Evolutionary conservation across 2,888 invertebrate genomes (phyloP).

Genomic region (Cryptus armator): DNA sequence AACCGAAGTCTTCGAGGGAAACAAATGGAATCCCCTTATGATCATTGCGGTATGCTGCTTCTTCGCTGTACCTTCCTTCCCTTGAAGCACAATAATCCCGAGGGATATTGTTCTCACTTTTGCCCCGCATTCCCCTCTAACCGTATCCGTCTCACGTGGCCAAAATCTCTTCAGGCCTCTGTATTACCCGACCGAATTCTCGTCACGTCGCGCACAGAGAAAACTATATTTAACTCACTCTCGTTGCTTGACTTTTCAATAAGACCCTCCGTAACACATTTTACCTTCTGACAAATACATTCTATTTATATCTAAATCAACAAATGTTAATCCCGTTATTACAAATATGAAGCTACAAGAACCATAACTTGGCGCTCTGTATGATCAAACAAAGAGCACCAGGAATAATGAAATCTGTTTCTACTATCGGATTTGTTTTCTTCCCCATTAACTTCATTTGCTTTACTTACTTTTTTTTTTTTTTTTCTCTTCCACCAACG

Average conservation of each 20-base stretch:
- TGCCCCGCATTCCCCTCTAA: neutral
- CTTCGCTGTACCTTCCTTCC: slow-evolving; percentile 46
- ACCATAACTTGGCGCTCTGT: neutral
- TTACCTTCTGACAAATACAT: neutral
- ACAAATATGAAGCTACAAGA: no score
- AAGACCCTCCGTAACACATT: neutral
- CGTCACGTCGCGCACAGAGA: slow-evolving; percentile 24
- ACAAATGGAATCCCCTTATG: slow-evolving; percentile 74
- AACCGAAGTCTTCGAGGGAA: slow-evolving; percentile 1
- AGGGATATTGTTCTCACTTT: slow-evolving; percentile 32
- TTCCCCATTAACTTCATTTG: neutral
- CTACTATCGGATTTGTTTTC: neutral
- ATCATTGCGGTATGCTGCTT: slow-evolving; percentile 77
- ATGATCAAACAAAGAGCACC: no score
- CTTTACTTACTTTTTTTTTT: neutral
- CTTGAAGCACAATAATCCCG: slow-evolving; percentile 37
- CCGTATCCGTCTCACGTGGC: neutral
- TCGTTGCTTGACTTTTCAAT: slow-evolving; percentile 5
- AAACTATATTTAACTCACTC: neutral
- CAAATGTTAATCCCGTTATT: neutral
- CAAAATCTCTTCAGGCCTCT: neutral
- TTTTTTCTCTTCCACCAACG: neutral
- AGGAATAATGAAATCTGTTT: neutral
- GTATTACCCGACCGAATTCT: slow-evolving; percentile 10
- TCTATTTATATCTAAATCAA: neutral